These are phyloP conservation scores for Theretra japonica DNA, from an alignment of 2,888 invertebrate genomes.

Conservation along the genomic window DNA sequence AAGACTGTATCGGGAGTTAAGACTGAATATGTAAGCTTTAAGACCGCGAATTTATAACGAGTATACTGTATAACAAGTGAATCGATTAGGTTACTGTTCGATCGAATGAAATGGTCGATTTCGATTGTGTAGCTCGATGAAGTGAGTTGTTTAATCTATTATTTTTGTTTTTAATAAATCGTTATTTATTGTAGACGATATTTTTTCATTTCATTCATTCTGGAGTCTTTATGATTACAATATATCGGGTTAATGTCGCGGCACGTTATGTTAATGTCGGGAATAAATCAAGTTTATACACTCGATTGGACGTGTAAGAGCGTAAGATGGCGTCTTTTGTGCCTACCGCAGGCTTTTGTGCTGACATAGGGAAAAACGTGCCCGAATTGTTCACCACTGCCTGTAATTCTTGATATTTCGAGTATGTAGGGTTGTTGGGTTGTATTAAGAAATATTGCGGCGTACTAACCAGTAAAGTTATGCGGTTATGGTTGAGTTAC, in stretches of 20 bases:
- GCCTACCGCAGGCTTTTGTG: constrained; percentile 31
- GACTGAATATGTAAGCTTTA: constrained; percentile 65
- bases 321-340: constrained; percentile 31
- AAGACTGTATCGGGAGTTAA: constrained; percentile 49
- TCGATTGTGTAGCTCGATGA: background rate
- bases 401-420: background rate
- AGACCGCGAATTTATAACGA: constrained; percentile 30
- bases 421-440: background rate
- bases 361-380: background rate
- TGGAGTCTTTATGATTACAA: constrained; percentile 9
- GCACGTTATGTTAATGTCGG: constrained; percentile 39
- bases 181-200: constrained; percentile 69
- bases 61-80: constrained; percentile 22
- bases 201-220: constrained; percentile 51
- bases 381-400: background rate
- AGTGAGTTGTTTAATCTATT: constrained; percentile 47
- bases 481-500: too few relatives aligned
- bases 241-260: constrained; percentile 34
- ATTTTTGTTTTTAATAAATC: constrained; percentile 70
- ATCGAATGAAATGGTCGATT: constrained; percentile 16
- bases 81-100: constrained; percentile 19
- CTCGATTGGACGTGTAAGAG: constrained; percentile 39
- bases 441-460: background rate
- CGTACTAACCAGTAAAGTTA: background rate
- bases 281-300: constrained; percentile 43